Evolutionary conservation across 2,888 invertebrate genomes (phyloP), one percentile per base, ranked within the genome.

Genomic region (Plagiodera versicolora): DNA sequence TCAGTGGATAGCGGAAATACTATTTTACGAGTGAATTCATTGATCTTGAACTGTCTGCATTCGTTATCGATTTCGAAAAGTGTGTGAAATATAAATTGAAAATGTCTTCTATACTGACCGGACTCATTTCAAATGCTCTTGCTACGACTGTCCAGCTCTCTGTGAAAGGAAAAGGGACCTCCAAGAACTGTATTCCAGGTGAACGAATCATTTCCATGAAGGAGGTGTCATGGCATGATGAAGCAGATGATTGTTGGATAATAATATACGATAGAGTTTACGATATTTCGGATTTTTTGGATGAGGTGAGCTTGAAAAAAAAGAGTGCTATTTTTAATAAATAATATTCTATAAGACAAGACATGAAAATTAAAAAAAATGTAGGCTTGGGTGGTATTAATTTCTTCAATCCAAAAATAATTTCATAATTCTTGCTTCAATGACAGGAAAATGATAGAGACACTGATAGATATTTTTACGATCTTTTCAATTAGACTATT

Each of bases 201-300:
- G 48, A 45, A 35, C 44, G 16, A 45, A 16, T 50, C 5, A 88
- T 91, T 56, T 83, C 85, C n/a, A 81, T 94, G 54, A 85, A 88
- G 52, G 89, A 94, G 80, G 90, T 94, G 2, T 83, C 89, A 4
- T 84, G 85, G 74, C 94, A 94, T 74, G 92, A 92, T 74, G 83
- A 84, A 16, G 78, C 79, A 5, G 79, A 84, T 11, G 91, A 92
- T 75, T 94, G 94, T 79, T 94, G 94, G 94, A 83, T 94, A 53
- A 86, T 92, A n/a, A 86, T 95, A 49, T 91, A 90, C 77, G 94
- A 95, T 81, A 87, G 90, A 59, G 90, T 95, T 10, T 94, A 93
- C 77, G 89, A 94, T 74, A 85, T 93, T 54, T 90, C 93, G 1
- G 83, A 84, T 35, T 93, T 94, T 76, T 77, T 94, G 45, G 81